phyloP scores from a whole-genome alignment of 2,888 invertebrate genomes.

The Coenonympha glycerion region DNA sequence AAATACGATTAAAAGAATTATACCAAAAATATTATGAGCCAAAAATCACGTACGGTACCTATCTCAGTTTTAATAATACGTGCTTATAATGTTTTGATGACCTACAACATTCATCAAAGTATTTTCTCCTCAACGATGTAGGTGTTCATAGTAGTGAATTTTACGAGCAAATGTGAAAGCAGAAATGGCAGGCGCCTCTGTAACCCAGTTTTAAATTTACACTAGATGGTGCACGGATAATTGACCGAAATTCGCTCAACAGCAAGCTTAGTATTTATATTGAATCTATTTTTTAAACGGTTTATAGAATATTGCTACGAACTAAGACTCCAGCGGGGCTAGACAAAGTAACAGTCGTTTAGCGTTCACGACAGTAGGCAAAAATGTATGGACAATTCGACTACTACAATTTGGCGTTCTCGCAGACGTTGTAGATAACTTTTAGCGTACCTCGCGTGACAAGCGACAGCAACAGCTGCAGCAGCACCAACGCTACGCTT shows the following conservation, averaged over 20 bases:
- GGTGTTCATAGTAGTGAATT: conserved; percentile 26
- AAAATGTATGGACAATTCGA: too few species aligned
- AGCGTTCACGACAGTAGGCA: too few species aligned
- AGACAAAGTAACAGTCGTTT: too few species aligned
- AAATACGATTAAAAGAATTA: too few species aligned
- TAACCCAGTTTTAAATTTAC: conserved; percentile 70
- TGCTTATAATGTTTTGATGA: conserved; percentile 20
- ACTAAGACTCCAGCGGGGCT: neutral
- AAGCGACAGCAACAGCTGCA: too few species aligned
- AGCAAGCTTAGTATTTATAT: conserved; percentile 28
- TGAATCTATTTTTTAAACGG: conserved; percentile 17
- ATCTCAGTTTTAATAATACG: too few species aligned
- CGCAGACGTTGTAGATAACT: too few species aligned
- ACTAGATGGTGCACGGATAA: conserved; percentile 47
- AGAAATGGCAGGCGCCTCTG: conserved; percentile 38
- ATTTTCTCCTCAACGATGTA: conserved; percentile 18
- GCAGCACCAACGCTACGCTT: too few species aligned
- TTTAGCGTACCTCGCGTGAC: too few species aligned
- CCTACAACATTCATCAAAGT: conserved; percentile 16
- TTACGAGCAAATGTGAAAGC: conserved; percentile 42
- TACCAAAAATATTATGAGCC: too few species aligned
- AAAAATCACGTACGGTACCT: too few species aligned
- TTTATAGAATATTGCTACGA: conserved; percentile 9
- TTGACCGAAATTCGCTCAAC: conserved; percentile 42
- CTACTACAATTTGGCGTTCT: too few species aligned